These are phyloP conservation scores for Chunga burmeisteri DNA, from an alignment of 2,113 vertebrate genomes.

Conservation along the genomic window DNA sequence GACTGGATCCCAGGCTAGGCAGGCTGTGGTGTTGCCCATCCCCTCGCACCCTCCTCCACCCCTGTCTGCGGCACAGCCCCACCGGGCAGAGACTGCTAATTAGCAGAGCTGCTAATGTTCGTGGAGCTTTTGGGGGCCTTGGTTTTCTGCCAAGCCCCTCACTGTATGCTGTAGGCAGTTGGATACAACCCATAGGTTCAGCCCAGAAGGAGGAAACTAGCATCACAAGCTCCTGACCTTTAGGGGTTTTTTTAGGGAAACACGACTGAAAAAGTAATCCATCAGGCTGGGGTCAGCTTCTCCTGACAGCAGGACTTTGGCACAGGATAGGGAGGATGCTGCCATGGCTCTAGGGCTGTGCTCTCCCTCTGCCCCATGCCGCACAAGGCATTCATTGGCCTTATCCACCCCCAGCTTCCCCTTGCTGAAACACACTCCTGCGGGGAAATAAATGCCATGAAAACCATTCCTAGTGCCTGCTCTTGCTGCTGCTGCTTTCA, in stretches of 20 bases:
- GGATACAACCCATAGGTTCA: background rate
- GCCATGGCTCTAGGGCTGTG: fast-evolving
- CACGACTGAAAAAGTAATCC: background rate
- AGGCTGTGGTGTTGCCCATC: background rate
- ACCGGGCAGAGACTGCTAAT: background rate
- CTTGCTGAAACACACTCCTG: background rate
- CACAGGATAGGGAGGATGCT: background rate
- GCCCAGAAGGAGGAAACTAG: background rate
- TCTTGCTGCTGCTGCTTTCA: background rate
- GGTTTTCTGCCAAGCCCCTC: background rate
- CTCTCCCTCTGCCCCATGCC: fast-evolving
- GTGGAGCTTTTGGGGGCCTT: background rate
- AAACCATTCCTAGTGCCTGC: background rate
- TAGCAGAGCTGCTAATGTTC: background rate
- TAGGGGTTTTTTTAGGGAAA: background rate
- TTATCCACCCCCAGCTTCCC: background rate
- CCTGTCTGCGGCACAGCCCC: fast-evolving
- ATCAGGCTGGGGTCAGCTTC: background rate
- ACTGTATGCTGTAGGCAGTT: background rate
- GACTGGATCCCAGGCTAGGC: too few species aligned
- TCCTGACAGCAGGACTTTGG: background rate
- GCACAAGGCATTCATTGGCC: fast-evolving
- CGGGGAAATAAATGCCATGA: fast-evolving
- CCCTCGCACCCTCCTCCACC: background rate
- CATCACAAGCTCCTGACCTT: background rate